Conservation (phyloP, 2,113 vertebrate species). For the Otis tarda region DNA sequence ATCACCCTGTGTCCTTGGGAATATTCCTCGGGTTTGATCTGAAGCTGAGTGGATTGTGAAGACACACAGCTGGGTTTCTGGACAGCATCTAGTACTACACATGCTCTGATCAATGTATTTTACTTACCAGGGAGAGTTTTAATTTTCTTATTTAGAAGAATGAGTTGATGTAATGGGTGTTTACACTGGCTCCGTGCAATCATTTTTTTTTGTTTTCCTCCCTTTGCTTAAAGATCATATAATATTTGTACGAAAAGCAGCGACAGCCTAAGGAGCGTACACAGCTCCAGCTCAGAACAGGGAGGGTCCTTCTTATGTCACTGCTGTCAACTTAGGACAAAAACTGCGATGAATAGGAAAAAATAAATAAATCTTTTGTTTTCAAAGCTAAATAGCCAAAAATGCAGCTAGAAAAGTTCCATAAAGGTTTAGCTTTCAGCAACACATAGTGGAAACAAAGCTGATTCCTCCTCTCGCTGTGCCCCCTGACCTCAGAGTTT, state of each 20-base stretch:
- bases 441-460: constrained; percentile 77
- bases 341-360: constrained; percentile 60
- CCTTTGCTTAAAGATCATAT: constrained; percentile 48
- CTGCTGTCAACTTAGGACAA: constrained; percentile 67
- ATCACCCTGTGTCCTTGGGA: constrained; percentile 32
- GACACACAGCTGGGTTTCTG: constrained; percentile 35
- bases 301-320: constrained; percentile 60
- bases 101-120: neutral
- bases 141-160: constrained; percentile 39
- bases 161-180: neutral
- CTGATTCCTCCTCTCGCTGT: constrained; percentile 71
- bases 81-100: neutral
- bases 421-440: constrained; percentile 79
- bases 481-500: constrained; percentile 80
- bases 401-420: constrained; percentile 75
- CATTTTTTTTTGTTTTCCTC: neutral
- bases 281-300: constrained; percentile 31
- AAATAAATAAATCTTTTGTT: constrained; percentile 79
- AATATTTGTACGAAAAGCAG: constrained; percentile 47
- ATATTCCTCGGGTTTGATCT: constrained; percentile 26
- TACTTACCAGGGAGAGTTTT: neutral
- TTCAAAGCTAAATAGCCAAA: constrained; percentile 77
- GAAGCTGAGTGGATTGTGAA: constrained; percentile 22
- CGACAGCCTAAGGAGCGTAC: neutral
- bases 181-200: neutral